Percentiles rank a stretch among this genome's conserved stretches.
These are phyloP conservation scores for Mystacornis crossleyi DNA, from an alignment of 2,113 vertebrate genomes.

Conservation along the genomic window DNA sequence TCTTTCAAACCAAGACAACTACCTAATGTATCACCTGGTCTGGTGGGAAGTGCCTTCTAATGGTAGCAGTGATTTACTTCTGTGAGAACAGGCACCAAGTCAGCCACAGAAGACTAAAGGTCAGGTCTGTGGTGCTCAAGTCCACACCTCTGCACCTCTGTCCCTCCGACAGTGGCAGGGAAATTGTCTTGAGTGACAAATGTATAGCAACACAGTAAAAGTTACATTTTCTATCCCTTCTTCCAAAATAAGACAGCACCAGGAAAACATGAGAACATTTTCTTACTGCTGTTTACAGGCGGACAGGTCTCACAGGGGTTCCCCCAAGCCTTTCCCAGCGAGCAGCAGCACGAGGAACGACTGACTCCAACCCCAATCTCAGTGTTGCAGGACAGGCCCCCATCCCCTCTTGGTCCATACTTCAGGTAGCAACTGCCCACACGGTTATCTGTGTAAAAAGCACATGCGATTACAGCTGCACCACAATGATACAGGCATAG, in stretches of 20 bases:
- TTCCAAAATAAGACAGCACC: neutral
- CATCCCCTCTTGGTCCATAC: constrained; percentile 73
- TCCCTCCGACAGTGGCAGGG: neutral
- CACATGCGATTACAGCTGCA: neutral
- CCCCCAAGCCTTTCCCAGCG: constrained; percentile 83
- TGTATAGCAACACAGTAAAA: neutral
- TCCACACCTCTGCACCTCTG: neutral
- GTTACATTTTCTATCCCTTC: neutral
- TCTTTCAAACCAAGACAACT: too few species aligned
- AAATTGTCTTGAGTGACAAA: neutral
- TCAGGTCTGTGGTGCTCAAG: neutral
- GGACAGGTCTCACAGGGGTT: constrained; percentile 86
- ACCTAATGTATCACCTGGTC: neutral
- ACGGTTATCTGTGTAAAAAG: constrained; percentile 74
- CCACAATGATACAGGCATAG: neutral
- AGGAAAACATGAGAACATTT: neutral
- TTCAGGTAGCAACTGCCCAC: constrained; percentile 85
- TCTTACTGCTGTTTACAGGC: constrained; percentile 84
- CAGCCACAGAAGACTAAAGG: neutral
- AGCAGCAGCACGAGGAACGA: constrained; percentile 87
- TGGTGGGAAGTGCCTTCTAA: neutral
- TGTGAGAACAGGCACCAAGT: neutral
- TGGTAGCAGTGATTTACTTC: neutral
- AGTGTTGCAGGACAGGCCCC: constrained; percentile 80
- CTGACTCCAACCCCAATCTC: constrained; percentile 85